A percentile compares a stretch with the other conserved stretches of the same genome.
Conservation (phyloP, 2,888 invertebrate species). For the Coenonympha arcania region DNA sequence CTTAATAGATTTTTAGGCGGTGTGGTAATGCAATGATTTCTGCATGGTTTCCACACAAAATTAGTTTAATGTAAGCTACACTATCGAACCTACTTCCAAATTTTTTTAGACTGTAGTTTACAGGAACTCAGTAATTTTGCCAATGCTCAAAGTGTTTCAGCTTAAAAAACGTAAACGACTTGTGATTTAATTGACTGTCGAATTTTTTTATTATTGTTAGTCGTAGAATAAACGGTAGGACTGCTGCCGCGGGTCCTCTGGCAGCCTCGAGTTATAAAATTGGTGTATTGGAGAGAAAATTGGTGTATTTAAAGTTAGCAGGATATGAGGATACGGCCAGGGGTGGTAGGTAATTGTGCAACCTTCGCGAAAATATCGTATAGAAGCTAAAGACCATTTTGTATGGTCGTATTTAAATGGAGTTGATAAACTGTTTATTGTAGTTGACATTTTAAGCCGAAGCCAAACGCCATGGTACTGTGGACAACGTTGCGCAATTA, state of each 20-base stretch:
- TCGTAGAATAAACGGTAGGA: conserved; percentile 56
- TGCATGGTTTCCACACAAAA: too few species aligned
- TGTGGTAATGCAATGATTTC: neutral
- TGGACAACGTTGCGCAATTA: neutral
- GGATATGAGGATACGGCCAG: too few species aligned
- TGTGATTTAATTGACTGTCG: conserved; percentile 59
- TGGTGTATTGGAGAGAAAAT: too few species aligned
- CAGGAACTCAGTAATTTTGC: neutral
- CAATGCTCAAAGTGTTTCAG: conserved; percentile 30
- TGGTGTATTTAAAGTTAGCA: too few species aligned
- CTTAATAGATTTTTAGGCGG: neutral
- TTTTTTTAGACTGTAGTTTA: neutral
- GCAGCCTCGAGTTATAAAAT: conserved; percentile 40
- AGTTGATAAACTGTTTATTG: too few species aligned
- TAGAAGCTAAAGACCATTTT: too few species aligned
- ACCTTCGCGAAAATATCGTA: too few species aligned
- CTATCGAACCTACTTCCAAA: too few species aligned
- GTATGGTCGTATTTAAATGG: neutral
- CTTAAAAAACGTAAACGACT: conserved; percentile 32
- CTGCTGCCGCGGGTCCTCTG: conserved; percentile 47
- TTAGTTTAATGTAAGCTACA: too few species aligned
- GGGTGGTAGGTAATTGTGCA: conserved; percentile 1
- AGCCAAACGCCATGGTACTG: neutral
- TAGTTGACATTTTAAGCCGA: too few species aligned
- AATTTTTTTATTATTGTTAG: conserved; percentile 52